Percentiles rank a stretch among this genome's conserved stretches.
phyloP scores from a whole-genome alignment of 2,888 invertebrate genomes.

The Salticus scenicus region DNA sequence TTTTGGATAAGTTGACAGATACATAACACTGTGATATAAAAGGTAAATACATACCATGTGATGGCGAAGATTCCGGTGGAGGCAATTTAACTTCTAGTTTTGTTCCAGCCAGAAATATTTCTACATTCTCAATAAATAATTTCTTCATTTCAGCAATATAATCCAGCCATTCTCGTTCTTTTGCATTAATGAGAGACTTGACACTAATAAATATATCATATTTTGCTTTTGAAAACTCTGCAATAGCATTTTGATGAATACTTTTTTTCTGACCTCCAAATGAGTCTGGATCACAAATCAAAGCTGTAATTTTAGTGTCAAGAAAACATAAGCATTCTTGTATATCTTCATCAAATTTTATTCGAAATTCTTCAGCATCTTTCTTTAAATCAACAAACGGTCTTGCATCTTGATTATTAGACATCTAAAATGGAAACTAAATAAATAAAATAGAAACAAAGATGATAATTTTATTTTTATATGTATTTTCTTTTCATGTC shows the following conservation, averaged over 20 bases:
- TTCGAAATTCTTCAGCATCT: slow-evolving; percentile 34
- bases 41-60: background rate
- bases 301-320: slow-evolving; percentile 22
- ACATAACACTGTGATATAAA: background rate
- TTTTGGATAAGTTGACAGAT: background rate
- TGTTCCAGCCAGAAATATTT: slow-evolving; percentile 42
- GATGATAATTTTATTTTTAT: background rate
- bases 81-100: slow-evolving; percentile 40
- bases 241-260: slow-evolving; percentile 4
- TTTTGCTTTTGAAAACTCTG: slow-evolving; percentile 48
- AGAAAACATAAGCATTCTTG: background rate
- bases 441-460: background rate
- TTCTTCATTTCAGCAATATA: slow-evolving; percentile 23
- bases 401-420: slow-evolving; percentile 33
- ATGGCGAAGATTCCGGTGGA: background rate
- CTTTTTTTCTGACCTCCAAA: background rate
- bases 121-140: slow-evolving; percentile 41
- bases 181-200: slow-evolving; percentile 1
- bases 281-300: slow-evolving; percentile 40
- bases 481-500: no score
- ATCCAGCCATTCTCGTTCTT: slow-evolving; percentile 1
- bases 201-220: slow-evolving; percentile 23
- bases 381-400: slow-evolving; percentile 22
- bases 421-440: background rate
- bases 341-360: slow-evolving; percentile 25